These are phyloP conservation scores for Acheta domesticus DNA, from an alignment of 2,888 invertebrate species.

Conservation along the genomic window DNA sequence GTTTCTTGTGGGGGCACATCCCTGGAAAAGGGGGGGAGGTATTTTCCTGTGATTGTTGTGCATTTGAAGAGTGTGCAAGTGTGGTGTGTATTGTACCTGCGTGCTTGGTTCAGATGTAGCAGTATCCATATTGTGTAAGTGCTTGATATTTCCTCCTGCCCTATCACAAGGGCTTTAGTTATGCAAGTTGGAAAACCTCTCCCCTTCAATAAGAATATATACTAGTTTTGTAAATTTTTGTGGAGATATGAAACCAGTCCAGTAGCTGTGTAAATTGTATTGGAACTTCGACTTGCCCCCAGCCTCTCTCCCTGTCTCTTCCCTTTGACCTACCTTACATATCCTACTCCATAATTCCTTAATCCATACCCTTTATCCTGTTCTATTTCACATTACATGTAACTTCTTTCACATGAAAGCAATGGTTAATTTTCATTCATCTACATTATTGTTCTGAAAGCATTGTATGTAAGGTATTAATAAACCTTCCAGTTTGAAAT, in stretches of 20 bases:
- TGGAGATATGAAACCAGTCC: slow-evolving; percentile 26
- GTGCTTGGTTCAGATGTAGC: slow-evolving; percentile 25
- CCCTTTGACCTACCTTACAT: slow-evolving; percentile 19
- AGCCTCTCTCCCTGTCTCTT: slow-evolving; percentile 19
- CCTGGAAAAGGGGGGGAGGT: slow-evolving; percentile 3
- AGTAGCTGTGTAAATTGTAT: slow-evolving; percentile 28
- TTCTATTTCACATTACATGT: slow-evolving; percentile 32
- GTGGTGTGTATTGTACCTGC: not conserved
- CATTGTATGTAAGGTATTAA: slow-evolving; percentile 37
- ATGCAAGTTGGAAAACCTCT: not conserved
- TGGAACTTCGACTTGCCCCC: slow-evolving; percentile 26
- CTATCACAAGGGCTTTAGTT: not conserved
- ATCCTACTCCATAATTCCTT: slow-evolving; percentile 24
- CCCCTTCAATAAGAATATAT: slow-evolving; percentile 18
- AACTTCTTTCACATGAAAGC: slow-evolving; percentile 26
- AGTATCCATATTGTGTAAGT: slow-evolving; percentile 23
- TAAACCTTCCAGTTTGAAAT: slow-evolving; percentile 33
- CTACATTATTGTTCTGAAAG: slow-evolving; percentile 37
- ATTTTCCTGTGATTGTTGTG: not conserved
- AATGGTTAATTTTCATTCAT: slow-evolving; percentile 32
- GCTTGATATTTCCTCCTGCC: slow-evolving; percentile 21
- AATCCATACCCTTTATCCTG: slow-evolving; percentile 25
- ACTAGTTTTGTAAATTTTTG: slow-evolving; percentile 19
- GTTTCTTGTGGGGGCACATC: not conserved
- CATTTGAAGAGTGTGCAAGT: not conserved